These are phyloP conservation scores for Drosophila rhopaloa DNA, from an alignment of 1,140 invertebrate species.

Conservation along the genomic window DNA sequence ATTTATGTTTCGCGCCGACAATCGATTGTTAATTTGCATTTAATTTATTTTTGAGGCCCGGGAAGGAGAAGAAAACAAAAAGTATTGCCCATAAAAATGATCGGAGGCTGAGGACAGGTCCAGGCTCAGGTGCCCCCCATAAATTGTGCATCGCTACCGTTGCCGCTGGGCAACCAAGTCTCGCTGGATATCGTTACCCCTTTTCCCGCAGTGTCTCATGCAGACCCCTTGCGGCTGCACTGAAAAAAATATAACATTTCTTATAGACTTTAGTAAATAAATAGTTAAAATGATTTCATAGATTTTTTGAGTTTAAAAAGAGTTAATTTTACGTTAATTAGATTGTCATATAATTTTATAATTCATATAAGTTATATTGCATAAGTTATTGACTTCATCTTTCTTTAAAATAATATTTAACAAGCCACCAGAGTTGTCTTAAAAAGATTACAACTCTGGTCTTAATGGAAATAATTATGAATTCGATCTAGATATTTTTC, in stretches of 20 bases:
- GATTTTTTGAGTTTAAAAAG: no score
- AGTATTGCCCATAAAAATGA: slow-evolving; percentile 42
- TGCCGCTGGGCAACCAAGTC: slow-evolving; percentile 32
- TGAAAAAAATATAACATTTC: neutral
- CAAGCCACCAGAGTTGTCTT: no score
- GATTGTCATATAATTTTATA: no score
- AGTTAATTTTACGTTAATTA: no score
- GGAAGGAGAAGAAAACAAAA: slow-evolving; percentile 15
- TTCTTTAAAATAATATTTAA: no score
- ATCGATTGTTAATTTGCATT: slow-evolving; percentile 59
- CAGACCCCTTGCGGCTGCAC: neutral
- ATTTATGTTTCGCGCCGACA: slow-evolving; percentile 39
- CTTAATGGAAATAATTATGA: no score
- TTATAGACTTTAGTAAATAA: neutral
- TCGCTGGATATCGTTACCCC: neutral
- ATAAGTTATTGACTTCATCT: no score
- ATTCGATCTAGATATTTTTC: no score
- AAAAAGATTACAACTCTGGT: no score
- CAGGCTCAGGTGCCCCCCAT: slow-evolving; percentile 41
- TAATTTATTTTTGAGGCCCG: slow-evolving; percentile 41
- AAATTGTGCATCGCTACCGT: slow-evolving; percentile 50
- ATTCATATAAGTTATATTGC: no score
- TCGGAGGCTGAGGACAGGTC: slow-evolving; percentile 36
- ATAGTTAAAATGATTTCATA: no score
- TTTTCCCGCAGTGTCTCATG: slow-evolving; percentile 1